A percentile compares a stretch with the other conserved stretches of the same genome.
phyloP scores from a whole-genome alignment of 2,797 vertebrate genomes.

The Gallirallus australis region DNA sequence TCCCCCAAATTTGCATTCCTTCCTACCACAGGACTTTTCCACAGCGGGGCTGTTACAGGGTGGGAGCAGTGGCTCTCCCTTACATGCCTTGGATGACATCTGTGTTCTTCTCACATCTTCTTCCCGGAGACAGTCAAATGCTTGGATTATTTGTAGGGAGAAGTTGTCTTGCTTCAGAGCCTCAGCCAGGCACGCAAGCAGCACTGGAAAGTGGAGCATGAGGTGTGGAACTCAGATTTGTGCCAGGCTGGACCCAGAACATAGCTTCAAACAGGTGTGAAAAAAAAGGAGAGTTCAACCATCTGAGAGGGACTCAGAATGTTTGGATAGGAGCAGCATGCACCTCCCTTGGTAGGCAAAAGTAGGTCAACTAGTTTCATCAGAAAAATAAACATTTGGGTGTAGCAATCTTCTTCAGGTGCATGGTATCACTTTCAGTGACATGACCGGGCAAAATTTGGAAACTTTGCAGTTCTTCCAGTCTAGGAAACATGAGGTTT shows the following conservation, averaged over 20 bases:
- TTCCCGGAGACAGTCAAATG: neutral
- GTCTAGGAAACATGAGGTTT: neutral
- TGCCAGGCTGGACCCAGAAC: neutral
- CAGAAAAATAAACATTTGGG: neutral
- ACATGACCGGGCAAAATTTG: conserved; percentile 21
- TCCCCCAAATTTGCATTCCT: neutral
- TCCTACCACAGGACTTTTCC: neutral
- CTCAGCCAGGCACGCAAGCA: rapidly evolving
- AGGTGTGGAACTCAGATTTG: neutral
- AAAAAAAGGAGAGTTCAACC: neutral
- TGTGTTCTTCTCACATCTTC: neutral
- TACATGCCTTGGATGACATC: neutral
- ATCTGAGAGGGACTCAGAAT: neutral
- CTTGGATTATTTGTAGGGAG: neutral
- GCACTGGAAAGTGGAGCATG: neutral
- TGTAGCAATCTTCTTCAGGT: conserved; percentile 23
- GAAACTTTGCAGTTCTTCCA: conserved; percentile 24
- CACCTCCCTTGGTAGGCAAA: neutral
- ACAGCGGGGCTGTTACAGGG: neutral
- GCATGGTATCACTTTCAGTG: neutral
- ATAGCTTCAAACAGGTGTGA: neutral
- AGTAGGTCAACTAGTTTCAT: neutral
- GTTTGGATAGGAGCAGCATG: neutral
- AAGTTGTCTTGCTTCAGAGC: rapidly evolving
- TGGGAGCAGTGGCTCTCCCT: neutral